Evolutionary conservation across 2,797 vertebrate genomes (phyloP), one percentile per base, ranked within the genome.

Genomic region (Calcarius lapponicus): DNA sequence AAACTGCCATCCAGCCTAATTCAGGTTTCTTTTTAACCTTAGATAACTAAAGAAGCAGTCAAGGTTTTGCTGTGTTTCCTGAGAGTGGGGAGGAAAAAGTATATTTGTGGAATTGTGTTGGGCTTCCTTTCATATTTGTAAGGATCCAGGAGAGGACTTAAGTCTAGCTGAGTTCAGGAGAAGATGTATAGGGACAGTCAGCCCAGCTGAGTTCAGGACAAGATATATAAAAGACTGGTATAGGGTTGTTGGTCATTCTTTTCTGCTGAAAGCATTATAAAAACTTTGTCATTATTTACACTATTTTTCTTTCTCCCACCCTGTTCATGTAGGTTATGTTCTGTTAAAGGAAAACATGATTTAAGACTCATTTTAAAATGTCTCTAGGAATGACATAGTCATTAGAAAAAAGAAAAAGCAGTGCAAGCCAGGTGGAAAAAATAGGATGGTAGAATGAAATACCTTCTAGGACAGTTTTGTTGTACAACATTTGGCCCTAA

Each of bases 401-500:
- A 80, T 88, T 96, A 79, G 83, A 94, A 96, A 96, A 95, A 82
- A 69, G 83, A 47, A 13, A 90, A 90, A 61, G 16, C 16, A 51
- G 11, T 48, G 28, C 70, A 96, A 86, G 43, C 64, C 86, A 95
- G 78, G 66, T 96, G 21, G 61, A 89, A 69, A 85, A 92, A 95
- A 83, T 84, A 90, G 65, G 92, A 95, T 88, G 66, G 54, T 81
- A 91, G 69, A 95, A 95, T 95, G 86, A 96, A 98, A 96, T 96
- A 96, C 82, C 86, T 95, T 89, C 70, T 90, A 97, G 88, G 75
- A 97, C 87, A 97, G 71, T 92, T 97, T 96, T 96, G 87, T 93
- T 97, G 80, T 96, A 87, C 82, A 97, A 95, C 83, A 92, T 95
- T 97, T 97, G 91, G 64, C 90, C 87, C 97, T 96, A 97, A 97